A percentile compares a stretch with the other conserved stretches of the same genome.
Evolutionary conservation across 2,888 invertebrate species (phyloP).

Genomic region (Dryomyza anilis): DNA sequence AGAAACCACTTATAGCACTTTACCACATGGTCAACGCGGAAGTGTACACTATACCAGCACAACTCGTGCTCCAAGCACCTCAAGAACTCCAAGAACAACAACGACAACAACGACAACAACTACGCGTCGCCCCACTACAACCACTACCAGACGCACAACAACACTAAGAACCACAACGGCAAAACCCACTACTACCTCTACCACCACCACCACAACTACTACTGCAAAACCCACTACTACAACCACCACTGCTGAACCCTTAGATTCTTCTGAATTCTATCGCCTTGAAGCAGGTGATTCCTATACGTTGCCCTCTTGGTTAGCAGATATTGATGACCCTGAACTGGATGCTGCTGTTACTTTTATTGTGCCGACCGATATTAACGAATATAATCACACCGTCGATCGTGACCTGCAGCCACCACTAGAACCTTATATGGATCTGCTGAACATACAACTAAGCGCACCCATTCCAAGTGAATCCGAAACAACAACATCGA

Average conservation of each 20-base stretch:
- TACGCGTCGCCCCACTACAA: slow-evolving; percentile 25
- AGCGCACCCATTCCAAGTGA: slow-evolving; percentile 44
- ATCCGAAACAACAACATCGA: slow-evolving; percentile 27
- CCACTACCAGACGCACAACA: slow-evolving; percentile 29
- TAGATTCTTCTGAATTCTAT: slow-evolving; percentile 45
- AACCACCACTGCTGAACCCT: slow-evolving; percentile 38
- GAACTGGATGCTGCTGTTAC: slow-evolving; percentile 56
- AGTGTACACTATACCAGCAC: slow-evolving; percentile 42
- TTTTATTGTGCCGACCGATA: slow-evolving; percentile 50
- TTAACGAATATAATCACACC: slow-evolving; percentile 55
- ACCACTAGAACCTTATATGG: slow-evolving; percentile 53
- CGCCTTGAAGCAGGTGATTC: slow-evolving; percentile 51
- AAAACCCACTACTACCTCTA: slow-evolving; percentile 35
- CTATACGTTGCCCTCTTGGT: slow-evolving; percentile 53
- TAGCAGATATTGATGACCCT: slow-evolving; percentile 55
- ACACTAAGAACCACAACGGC: slow-evolving; percentile 29
- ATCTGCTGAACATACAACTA: slow-evolving; percentile 46
- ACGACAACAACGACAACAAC: slow-evolving; percentile 31
- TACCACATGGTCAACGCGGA: slow-evolving; percentile 37
- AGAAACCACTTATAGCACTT: slow-evolving; percentile 27
- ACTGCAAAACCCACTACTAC: slow-evolving; percentile 31
- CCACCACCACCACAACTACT: slow-evolving; percentile 32
- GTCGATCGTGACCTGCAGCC: slow-evolving; percentile 50
- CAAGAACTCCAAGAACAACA: neutral
- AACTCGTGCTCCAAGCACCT: neutral